Percentiles rank a stretch among this genome's conserved stretches.
Conservation (phyloP, 2,888 invertebrate species). For the Rotaria socialis region DNA sequence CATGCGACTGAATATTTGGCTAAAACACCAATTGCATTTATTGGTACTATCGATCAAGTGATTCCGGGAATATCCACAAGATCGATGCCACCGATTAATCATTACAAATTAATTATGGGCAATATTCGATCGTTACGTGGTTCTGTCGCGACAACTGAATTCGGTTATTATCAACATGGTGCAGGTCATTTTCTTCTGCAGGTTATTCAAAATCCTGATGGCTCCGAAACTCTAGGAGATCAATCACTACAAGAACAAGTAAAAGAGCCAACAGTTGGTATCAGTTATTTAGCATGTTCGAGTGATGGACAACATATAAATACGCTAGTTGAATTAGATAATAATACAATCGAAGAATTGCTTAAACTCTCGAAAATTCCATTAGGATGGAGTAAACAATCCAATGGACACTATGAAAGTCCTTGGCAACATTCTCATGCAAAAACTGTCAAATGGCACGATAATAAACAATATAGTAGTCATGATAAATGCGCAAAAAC, state of each 20-base stretch:
- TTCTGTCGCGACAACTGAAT: background rate
- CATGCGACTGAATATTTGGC: background rate
- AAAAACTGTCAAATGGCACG: background rate
- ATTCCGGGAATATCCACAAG: background rate
- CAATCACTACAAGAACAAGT: background rate
- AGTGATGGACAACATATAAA: background rate
- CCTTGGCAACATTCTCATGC: constrained; percentile 3
- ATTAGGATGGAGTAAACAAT: background rate
- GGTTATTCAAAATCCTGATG: background rate
- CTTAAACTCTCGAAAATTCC: background rate
- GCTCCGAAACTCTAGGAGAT: background rate
- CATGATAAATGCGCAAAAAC: background rate
- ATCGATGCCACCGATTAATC: background rate
- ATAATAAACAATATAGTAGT: background rate
- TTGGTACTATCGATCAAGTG: background rate
- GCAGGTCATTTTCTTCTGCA: background rate
- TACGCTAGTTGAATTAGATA: background rate
- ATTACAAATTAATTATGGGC: background rate
- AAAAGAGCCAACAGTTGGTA: background rate
- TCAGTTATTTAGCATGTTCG: background rate
- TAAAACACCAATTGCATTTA: background rate
- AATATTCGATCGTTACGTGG: background rate
- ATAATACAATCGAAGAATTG: background rate
- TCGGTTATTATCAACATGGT: background rate
- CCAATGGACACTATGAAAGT: background rate